phyloP scores from a whole-genome alignment of 2,113 vertebrate genomes.

The Hippotragus niger region DNA sequence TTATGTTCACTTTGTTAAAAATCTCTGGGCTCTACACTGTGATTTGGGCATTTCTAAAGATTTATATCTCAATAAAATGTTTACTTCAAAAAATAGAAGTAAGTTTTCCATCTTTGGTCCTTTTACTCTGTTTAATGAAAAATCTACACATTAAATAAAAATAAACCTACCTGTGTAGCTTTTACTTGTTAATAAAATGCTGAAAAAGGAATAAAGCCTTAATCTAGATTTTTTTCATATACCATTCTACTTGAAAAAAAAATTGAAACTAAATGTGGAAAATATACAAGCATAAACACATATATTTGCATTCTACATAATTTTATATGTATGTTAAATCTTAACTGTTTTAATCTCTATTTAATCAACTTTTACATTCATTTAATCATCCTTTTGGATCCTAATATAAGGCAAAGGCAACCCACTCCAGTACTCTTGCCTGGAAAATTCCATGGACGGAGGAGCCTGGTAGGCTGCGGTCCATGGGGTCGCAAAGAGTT shows the following conservation, averaged over 20 bases:
- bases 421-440: too few species aligned
- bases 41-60: background rate
- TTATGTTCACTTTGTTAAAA: background rate
- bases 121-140: background rate
- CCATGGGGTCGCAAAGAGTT: too few species aligned
- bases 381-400: background rate
- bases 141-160: background rate
- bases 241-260: background rate
- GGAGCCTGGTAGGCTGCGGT: too few species aligned
- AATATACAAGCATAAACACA: background rate
- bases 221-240: background rate
- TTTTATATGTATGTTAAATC: background rate
- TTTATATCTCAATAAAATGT: background rate
- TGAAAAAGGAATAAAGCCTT: background rate
- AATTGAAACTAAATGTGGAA: background rate
- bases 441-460: too few species aligned
- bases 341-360: background rate
- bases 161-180: background rate
- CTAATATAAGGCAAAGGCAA: background rate
- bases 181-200: background rate
- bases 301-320: background rate
- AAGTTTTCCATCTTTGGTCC: background rate
- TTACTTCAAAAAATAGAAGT: background rate
- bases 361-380: background rate
- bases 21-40: background rate